phyloP scores from a whole-genome alignment of 2,113 vertebrate species.

The Taxidea taxus region DNA sequence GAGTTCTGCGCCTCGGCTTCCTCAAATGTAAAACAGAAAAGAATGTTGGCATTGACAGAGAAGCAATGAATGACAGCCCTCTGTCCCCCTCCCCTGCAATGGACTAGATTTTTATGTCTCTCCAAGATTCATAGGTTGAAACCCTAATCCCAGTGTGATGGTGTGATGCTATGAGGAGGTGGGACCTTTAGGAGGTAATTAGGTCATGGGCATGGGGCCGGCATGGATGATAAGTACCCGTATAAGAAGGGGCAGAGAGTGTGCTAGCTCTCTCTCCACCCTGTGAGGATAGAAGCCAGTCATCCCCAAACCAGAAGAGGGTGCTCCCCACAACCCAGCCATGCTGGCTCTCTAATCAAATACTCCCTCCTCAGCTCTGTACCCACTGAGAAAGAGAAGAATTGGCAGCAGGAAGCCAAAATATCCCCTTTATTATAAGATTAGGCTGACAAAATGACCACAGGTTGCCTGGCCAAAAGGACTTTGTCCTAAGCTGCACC shows the following conservation, averaged over 20 bases:
- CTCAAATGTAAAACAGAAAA: background rate
- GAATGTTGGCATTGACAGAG: background rate
- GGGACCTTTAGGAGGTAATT: background rate
- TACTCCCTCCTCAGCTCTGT: background rate
- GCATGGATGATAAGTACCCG: too few relatives aligned
- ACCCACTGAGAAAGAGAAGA: background rate
- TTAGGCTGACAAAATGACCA: background rate
- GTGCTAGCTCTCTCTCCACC: fast-evolving
- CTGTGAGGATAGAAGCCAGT: background rate
- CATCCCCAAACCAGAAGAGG: background rate
- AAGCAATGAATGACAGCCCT: background rate
- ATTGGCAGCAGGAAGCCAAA: background rate
- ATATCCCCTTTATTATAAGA: background rate
- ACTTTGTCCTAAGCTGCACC: background rate
- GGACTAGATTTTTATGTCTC: background rate
- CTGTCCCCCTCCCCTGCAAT: background rate
- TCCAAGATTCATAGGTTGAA: background rate
- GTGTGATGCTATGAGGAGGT: background rate
- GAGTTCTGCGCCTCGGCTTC: background rate
- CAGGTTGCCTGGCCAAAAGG: background rate
- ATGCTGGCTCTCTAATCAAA: background rate
- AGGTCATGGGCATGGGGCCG: background rate
- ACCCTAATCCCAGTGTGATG: background rate
- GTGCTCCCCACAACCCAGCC: background rate
- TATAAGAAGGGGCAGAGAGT: background rate